Evolutionary conservation across 1,140 invertebrate genomes (phyloP).

Genomic region (Drosophila elegans): DNA sequence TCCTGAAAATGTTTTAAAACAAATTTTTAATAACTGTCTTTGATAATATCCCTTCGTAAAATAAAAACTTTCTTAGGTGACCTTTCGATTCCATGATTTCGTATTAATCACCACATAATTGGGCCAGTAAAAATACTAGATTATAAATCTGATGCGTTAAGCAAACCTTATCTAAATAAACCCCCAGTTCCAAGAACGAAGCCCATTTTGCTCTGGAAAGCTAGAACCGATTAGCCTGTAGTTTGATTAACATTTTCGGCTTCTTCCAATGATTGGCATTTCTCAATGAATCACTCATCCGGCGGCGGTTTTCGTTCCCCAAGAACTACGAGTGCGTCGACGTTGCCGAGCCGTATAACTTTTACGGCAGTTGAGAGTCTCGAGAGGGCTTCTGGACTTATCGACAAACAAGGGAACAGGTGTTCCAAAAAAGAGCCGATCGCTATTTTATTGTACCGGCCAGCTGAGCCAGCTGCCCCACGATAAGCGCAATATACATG

Average conservation of each 20-base stretch:
- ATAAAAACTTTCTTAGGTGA: too few species aligned
- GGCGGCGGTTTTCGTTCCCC: background rate
- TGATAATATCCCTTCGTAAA: too few species aligned
- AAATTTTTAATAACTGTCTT: too few species aligned
- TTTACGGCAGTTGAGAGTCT: constrained; percentile 8
- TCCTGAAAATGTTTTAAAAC: too few species aligned
- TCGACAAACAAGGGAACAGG: constrained; percentile 4
- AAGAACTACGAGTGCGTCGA: background rate
- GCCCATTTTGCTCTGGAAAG: background rate
- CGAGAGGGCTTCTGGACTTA: background rate
- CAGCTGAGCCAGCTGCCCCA: constrained; percentile 1
- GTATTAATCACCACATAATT: too few species aligned
- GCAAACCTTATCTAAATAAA: background rate
- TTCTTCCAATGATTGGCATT: background rate
- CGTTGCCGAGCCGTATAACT: constrained; percentile 6
- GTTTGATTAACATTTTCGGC: background rate
- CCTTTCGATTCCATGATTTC: too few species aligned
- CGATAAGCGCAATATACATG: constrained; percentile 10
- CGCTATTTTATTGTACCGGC: constrained; percentile 5
- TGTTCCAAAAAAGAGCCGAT: constrained; percentile 9
- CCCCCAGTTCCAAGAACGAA: background rate
- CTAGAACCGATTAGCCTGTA: too few species aligned
- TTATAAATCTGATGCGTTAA: too few species aligned
- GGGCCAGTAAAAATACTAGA: background rate
- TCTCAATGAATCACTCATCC: constrained; percentile 12